These are phyloP conservation scores for Physocephala rufipes DNA, from an alignment of 2,888 invertebrate species.

Conservation along the genomic window DNA sequence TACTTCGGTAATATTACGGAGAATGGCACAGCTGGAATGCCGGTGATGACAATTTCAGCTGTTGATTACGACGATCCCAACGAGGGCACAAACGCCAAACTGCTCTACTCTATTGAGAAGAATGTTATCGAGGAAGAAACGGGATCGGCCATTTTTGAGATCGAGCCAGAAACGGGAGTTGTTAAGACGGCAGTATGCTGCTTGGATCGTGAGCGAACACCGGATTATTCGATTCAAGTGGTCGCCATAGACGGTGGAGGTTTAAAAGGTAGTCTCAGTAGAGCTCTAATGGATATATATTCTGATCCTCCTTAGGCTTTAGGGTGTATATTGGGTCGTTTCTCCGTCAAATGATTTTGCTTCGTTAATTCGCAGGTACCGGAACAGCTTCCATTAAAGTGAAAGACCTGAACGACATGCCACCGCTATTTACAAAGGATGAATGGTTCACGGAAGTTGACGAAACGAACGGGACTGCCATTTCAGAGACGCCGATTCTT, in stretches of 20 bases:
- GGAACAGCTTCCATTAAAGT: conserved; percentile 95
- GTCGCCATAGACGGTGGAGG: conserved; percentile 95
- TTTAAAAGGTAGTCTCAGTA: conserved; percentile 78
- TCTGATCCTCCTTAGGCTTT: no score
- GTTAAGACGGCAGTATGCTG: conserved; percentile 95
- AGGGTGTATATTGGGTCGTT: no score
- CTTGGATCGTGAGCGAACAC: conserved; percentile 90
- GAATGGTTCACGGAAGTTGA: conserved; percentile 96
- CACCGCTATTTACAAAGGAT: conserved; percentile 93
- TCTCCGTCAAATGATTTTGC: no score
- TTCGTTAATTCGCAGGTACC: conserved; percentile 64
- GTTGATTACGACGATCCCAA: conserved; percentile 96
- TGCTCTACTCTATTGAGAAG: conserved; percentile 95
- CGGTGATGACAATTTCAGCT: conserved; percentile 98
- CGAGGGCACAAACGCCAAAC: conserved; percentile 92
- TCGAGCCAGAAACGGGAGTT: conserved; percentile 93
- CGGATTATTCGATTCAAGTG: conserved; percentile 95
- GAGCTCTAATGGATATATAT: no score
- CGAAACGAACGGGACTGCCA: conserved; percentile 89
- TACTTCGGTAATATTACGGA: conserved; percentile 95
- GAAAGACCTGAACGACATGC: conserved; percentile 98
- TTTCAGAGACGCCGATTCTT: conserved; percentile 91
- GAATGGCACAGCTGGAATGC: conserved; percentile 96
- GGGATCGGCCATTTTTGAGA: conserved; percentile 94
- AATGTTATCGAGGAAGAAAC: conserved; percentile 97